Evolutionary conservation across 2,113 vertebrate genomes (phyloP).

Genomic region (Erythrocebus patas): DNA sequence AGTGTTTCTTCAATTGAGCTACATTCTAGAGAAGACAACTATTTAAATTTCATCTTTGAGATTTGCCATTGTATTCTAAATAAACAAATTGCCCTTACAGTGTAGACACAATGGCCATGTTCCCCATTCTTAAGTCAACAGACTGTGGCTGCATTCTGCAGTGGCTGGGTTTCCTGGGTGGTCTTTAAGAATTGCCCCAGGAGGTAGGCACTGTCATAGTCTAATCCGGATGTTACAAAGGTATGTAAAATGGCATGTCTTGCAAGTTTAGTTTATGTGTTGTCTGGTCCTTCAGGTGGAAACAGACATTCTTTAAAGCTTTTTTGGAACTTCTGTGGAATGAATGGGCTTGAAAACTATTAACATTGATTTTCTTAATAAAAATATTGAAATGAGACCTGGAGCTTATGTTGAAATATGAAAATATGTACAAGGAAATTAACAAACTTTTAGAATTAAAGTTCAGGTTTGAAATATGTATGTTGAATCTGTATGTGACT

Average conservation of each 20-base stretch:
- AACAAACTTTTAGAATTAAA: background rate
- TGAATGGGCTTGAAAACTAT: slow-evolving; percentile 60
- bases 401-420: background rate
- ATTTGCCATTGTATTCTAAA: background rate
- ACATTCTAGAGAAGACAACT: background rate
- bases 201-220: slow-evolving; percentile 26
- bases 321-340: slow-evolving; percentile 53
- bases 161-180: slow-evolving; percentile 64
- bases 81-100: background rate
- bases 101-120: background rate
- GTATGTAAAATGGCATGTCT: slow-evolving; percentile 72
- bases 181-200: slow-evolving; percentile 60
- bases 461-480: background rate
- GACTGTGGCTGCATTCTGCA: background rate
- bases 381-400: slow-evolving; percentile 41
- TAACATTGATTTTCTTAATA: slow-evolving; percentile 42
- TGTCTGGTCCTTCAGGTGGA: slow-evolving; percentile 58
- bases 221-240: slow-evolving; percentile 72
- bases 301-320: slow-evolving; percentile 60
- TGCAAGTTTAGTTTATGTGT: slow-evolving; percentile 68
- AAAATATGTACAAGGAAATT: background rate
- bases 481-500: background rate
- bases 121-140: background rate
- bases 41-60: background rate
- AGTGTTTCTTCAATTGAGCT: background rate